Evolutionary conservation across 2,888 invertebrate genomes (phyloP).

Genomic region (Chymomyza procnemis): DNA sequence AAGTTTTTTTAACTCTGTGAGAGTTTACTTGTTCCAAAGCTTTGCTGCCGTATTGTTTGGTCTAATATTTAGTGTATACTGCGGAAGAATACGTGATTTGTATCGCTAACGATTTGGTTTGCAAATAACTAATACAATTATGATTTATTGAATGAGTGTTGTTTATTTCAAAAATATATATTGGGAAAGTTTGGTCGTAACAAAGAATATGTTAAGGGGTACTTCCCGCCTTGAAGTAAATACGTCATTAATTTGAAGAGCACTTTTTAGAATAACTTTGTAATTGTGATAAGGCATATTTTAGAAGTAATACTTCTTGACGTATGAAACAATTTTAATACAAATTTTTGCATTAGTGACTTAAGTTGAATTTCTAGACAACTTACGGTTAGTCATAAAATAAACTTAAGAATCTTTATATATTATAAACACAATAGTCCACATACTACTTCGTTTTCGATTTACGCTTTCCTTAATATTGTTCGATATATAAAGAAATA

Average conservation of each 20-base stretch:
- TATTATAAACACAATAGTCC: no score
- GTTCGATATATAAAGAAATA: no score
- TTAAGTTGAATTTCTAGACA: no score
- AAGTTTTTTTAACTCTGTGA: background rate
- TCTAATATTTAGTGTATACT: constrained; percentile 25
- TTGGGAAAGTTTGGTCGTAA: constrained; percentile 38
- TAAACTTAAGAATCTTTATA: no score
- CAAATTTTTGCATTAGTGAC: no score
- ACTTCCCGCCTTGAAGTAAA: background rate
- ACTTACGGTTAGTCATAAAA: no score
- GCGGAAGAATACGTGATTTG: background rate
- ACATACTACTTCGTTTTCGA: no score
- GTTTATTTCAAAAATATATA: constrained; percentile 22
- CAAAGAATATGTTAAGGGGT: background rate
- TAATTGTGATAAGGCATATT: background rate
- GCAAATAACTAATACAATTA: background rate
- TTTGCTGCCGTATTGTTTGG: constrained; percentile 28
- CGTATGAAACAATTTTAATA: no score
- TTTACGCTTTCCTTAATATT: no score
- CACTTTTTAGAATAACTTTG: background rate
- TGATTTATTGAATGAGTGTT: constrained; percentile 19
- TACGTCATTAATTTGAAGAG: background rate
- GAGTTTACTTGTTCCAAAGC: background rate
- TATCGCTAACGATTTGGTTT: background rate
- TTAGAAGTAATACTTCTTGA: no score